These are phyloP conservation scores for Allacma fusca DNA, from an alignment of 2,888 invertebrate species.

Conservation along the genomic window DNA sequence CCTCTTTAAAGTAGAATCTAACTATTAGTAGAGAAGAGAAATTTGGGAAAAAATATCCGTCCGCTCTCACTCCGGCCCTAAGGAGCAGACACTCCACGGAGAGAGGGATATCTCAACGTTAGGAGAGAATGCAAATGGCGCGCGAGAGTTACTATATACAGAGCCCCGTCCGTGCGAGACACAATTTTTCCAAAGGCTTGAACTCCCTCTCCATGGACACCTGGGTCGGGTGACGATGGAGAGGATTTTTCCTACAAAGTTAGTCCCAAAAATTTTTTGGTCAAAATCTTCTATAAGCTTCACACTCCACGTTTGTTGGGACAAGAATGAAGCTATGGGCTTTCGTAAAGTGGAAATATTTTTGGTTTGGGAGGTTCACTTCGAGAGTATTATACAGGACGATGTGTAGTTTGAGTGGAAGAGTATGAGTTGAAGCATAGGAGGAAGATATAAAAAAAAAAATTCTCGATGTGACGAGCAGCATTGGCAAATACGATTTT, in stretches of 20 bases:
- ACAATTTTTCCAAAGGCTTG: too few species aligned
- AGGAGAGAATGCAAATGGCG: constrained; percentile 35
- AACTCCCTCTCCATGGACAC: too few species aligned
- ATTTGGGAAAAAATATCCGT: background rate
- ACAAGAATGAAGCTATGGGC: constrained; percentile 57
- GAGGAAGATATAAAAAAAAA: constrained; percentile 15
- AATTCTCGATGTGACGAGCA: constrained; percentile 3
- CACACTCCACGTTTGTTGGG: constrained; percentile 57
- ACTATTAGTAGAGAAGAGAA: background rate
- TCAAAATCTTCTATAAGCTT: constrained; percentile 26
- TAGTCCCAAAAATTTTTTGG: background rate
- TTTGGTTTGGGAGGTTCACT: constrained; percentile 56
- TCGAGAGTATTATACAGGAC: background rate
- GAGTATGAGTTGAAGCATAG: background rate
- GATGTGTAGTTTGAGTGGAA: constrained; percentile 33
- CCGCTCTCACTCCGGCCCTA: background rate
- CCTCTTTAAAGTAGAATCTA: constrained; percentile 20
- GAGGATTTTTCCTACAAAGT: background rate
- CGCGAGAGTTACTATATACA: too few species aligned
- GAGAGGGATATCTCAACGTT: background rate
- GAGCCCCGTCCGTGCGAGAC: too few species aligned
- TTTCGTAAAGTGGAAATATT: constrained; percentile 57
- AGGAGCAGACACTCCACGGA: background rate
- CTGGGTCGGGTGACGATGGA: too few species aligned
- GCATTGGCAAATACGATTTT: constrained; percentile 51